These are phyloP conservation scores for Epinephelus coioides DNA, from an alignment of 2,797 vertebrate genomes.

Conservation along the genomic window DNA sequence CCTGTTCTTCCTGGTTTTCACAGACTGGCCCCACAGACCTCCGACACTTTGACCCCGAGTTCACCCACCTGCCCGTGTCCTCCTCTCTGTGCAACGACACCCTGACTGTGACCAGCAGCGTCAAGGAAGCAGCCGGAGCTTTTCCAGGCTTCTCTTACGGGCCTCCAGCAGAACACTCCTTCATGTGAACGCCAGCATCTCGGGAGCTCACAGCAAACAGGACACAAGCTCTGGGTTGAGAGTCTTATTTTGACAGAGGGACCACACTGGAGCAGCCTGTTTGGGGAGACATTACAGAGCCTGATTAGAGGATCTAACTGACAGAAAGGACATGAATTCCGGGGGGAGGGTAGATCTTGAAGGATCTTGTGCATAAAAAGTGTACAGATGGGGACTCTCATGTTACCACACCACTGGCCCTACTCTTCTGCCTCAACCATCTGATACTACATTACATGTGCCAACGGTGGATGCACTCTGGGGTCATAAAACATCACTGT, in stretches of 20 bases:
- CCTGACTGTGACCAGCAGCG: slow-evolving; percentile 81
- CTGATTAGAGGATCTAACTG: slow-evolving; percentile 39
- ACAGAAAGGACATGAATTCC: slow-evolving; percentile 4
- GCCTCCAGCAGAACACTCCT: slow-evolving; percentile 77
- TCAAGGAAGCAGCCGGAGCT: slow-evolving; percentile 85
- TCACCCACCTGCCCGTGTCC: slow-evolving; percentile 87
- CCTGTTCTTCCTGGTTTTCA: not conserved
- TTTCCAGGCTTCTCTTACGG: slow-evolving; percentile 89
- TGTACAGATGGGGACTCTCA: slow-evolving; percentile 53
- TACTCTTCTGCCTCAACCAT: slow-evolving; percentile 47
- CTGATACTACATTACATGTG: slow-evolving; percentile 59
- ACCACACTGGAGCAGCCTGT: slow-evolving; percentile 30
- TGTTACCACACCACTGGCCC: slow-evolving; percentile 43
- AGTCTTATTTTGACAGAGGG: slow-evolving; percentile 35
- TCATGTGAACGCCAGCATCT: slow-evolving; percentile 72
- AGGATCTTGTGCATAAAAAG: slow-evolving; percentile 37
- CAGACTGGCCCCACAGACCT: slow-evolving; percentile 88
- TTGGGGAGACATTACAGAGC: not conserved
- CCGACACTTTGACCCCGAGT: slow-evolving; percentile 88
- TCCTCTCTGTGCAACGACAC: slow-evolving; percentile 84
- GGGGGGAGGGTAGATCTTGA: slow-evolving; percentile 9
- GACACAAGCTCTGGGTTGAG: slow-evolving; percentile 7
- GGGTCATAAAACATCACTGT: slow-evolving; percentile 34
- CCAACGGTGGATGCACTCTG: slow-evolving; percentile 67
- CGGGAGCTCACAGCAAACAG: slow-evolving; percentile 5